phyloP scores from a whole-genome alignment of 1,140 invertebrate species.

The Atta colombica region DNA sequence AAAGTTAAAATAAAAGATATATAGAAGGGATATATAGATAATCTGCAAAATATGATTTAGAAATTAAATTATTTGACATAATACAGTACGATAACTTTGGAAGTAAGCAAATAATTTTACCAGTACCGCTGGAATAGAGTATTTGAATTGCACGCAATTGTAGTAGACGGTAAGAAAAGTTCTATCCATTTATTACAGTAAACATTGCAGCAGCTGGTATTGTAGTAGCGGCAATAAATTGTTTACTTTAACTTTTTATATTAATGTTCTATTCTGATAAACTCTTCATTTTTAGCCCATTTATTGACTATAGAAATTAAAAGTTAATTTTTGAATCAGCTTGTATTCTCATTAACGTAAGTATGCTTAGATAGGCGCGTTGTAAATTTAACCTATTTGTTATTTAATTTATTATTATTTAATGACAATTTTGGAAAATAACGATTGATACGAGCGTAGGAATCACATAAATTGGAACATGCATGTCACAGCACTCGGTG shows the following conservation, averaged over 20 bases:
- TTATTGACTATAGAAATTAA: not conserved
- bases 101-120: slow-evolving; percentile 24
- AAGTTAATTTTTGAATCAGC: not conserved
- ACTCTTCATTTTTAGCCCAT: not conserved
- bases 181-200: slow-evolving; percentile 55
- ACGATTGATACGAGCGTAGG: too few species aligned
- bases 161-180: slow-evolving; percentile 38
- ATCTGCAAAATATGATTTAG: slow-evolving; percentile 73
- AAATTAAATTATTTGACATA: slow-evolving; percentile 79
- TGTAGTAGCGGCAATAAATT: slow-evolving; percentile 56
- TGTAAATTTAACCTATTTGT: not conserved
- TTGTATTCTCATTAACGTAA: not conserved
- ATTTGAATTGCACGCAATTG: not conserved
- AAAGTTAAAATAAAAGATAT: too few species aligned
- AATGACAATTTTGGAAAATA: too few species aligned
- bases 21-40: slow-evolving; percentile 32
- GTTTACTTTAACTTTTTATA: slow-evolving; percentile 70
- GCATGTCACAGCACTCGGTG: too few species aligned
- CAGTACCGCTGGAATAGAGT: not conserved
- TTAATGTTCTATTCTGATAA: not conserved
- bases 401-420: not conserved
- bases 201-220: slow-evolving; percentile 67
- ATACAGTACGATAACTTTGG: slow-evolving; percentile 62
- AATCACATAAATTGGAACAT: too few species aligned
- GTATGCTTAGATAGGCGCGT: not conserved